These are phyloP conservation scores for Ceyx margarethae DNA, from an alignment of 2,113 vertebrate species.

Conservation along the genomic window DNA sequence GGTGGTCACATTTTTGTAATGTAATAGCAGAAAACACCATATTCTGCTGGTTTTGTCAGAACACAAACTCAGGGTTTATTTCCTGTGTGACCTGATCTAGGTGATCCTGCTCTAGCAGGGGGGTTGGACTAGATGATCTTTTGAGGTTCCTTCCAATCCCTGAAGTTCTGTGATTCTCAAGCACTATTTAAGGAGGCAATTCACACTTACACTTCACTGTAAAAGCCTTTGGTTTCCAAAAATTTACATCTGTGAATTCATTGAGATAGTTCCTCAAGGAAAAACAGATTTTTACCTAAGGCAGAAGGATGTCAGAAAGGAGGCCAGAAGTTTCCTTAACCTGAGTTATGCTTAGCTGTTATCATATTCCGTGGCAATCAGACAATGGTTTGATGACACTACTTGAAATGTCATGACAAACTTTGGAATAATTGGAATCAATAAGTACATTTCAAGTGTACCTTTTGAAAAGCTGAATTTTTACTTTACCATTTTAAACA, in stretches of 20 bases:
- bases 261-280: neutral
- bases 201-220: neutral
- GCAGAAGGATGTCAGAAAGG: neutral
- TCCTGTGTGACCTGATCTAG: too few species aligned
- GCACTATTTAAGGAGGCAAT: neutral
- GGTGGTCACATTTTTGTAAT: neutral
- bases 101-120: too few species aligned
- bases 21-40: neutral
- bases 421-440: neutral
- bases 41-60: neutral
- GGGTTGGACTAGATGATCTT: too few species aligned
- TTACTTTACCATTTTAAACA: neutral
- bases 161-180: neutral
- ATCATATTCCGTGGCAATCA: neutral
- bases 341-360: neutral
- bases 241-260: neutral
- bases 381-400: neutral
- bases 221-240: neutral
- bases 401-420: neutral
- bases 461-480: neutral
- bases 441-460: neutral
- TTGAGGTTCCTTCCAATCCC: too few species aligned
- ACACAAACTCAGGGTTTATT: neutral
- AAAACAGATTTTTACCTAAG: neutral
- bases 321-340: neutral